phyloP scores from a whole-genome alignment of 2,888 invertebrate genomes.

The Synanthedon andrenaeformis region DNA sequence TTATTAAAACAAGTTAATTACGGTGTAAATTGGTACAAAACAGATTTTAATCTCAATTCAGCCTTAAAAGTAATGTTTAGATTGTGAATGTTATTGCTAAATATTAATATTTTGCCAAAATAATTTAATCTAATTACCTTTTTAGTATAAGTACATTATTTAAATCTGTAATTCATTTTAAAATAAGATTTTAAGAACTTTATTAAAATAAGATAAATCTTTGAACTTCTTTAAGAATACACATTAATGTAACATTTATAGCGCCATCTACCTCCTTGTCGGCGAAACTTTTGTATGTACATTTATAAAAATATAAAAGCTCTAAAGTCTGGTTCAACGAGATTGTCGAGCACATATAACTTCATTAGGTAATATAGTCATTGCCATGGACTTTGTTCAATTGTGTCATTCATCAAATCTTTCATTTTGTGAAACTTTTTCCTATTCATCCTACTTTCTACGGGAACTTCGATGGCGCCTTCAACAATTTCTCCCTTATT shows the following conservation, averaged over 20 bases:
- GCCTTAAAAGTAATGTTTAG: background rate
- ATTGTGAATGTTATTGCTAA: constrained; percentile 24
- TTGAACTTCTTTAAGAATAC: too few species aligned
- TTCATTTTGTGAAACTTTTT: constrained; percentile 46
- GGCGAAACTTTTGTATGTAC: background rate
- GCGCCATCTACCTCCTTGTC: too few species aligned
- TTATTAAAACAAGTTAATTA: too few species aligned
- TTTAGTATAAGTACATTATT: background rate
- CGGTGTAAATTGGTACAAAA: background rate
- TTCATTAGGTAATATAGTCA: constrained; percentile 64
- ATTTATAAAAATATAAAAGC: constrained; percentile 44
- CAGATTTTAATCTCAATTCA: constrained; percentile 5
- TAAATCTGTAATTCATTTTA: background rate
- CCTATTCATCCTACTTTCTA: constrained; percentile 38
- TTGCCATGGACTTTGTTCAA: constrained; percentile 61
- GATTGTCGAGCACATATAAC: constrained; percentile 48
- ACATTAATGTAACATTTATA: too few species aligned
- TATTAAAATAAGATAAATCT: background rate
- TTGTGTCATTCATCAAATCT: constrained; percentile 37
- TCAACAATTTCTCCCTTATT: constrained; percentile 58
- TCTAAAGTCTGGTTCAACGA: constrained; percentile 49
- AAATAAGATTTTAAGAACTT: background rate
- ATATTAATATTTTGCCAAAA: background rate
- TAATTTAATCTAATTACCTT: background rate
- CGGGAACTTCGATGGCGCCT: constrained; percentile 13